Evolutionary conservation across 2,113 vertebrate genomes (phyloP), one percentile per base, ranked within the genome.

Genomic region (Labeo catla): DNA sequence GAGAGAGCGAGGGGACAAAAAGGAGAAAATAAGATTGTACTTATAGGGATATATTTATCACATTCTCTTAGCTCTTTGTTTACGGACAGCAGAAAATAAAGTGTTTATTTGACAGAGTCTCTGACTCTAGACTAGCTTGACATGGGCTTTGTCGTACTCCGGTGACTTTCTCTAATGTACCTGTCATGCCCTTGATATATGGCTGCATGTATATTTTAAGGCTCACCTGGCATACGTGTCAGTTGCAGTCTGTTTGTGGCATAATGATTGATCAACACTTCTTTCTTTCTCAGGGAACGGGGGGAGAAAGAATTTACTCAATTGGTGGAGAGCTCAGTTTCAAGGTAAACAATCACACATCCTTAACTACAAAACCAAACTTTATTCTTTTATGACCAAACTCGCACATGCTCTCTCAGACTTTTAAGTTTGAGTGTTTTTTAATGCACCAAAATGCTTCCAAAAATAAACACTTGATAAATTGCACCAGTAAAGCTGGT

Each of bases 171-270:
- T 91, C 88, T 93, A 94, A 94, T 93, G 91, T 91, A 92, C 91
- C 92, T 94, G 92, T 94, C 93, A 93, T 87, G 86, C 83, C 86
- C 74, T 83, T 93, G 93, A 94, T 94, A 90, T 93, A 93, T 93
- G 90, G 89, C 84, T 90, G 89, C 92, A 91, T 93, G 93, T 93
- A 94, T 93, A 92, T 94, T 93, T 93, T 93, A 93, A 90, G 93
- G 93, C 93, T 94, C 92, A 94, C 91, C 91, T 92, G 92, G 92
- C 91, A 91, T 91, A 91, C 82, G 88, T 90, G 89, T 93, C 92
- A 92, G 90, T 90, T 90, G 87, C 89, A 91, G 89, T 92, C 86
- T 91, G 86, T 91, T 88, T 91, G 76, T 89, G 91, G 88, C 92
- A 91, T 74, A 59, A 90, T 93, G 94, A 94, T 93, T 93, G 92